Evolutionary conservation across 2,888 invertebrate species (phyloP).

Genomic region (Andrena marginata): DNA sequence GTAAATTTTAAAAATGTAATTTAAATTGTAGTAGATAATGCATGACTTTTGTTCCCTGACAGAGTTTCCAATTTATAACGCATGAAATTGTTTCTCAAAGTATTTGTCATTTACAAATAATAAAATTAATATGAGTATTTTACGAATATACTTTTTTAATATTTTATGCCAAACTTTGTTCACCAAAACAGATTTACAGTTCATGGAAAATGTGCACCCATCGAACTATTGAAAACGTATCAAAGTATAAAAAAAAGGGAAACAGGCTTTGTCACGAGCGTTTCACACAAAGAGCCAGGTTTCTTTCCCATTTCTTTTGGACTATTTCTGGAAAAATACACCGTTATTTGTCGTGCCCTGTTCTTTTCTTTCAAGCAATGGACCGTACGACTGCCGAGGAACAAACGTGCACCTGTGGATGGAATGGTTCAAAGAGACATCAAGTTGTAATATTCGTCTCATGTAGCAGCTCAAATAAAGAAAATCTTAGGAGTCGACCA

Average conservation of each 20-base stretch:
- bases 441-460: constrained; percentile 3
- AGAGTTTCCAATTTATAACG: not conserved
- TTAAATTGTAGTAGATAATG: no score
- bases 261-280: no score
- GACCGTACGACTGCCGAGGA: not conserved
- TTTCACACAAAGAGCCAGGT: not conserved
- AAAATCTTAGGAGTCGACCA: not conserved
- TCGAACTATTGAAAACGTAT: no score
- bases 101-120: not conserved
- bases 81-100: not conserved
- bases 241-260: no score
- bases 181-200: no score
- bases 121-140: no score
- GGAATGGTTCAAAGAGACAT: not conserved
- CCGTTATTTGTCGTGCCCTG: not conserved
- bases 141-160: not conserved
- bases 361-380: not conserved
- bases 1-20: no score
- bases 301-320: not conserved
- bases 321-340: not conserved
- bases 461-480: not conserved
- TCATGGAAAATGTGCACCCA: no score
- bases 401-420: not conserved
- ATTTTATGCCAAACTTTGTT: not conserved
- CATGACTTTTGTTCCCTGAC: not conserved